Evolutionary conservation across 1,140 invertebrate genomes (phyloP).

Genomic region (Orius insidiosus): DNA sequence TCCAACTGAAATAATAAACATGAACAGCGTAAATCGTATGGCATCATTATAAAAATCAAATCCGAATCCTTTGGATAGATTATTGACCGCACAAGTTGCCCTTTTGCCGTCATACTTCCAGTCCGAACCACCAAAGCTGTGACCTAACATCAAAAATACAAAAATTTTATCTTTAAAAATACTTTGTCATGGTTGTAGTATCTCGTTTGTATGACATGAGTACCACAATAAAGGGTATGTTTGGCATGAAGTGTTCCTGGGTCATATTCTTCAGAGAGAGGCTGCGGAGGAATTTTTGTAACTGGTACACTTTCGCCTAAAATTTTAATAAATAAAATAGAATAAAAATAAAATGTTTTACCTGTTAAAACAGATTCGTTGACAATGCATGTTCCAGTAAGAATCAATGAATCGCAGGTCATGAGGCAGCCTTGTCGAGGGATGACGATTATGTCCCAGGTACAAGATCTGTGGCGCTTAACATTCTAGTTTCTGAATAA

Average conservation of each 20-base stretch:
- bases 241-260: conserved; percentile 44
- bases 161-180: neutral
- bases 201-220: conserved; percentile 82
- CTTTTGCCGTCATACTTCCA: conserved; percentile 80
- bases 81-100: conserved; percentile 73
- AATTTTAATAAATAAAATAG: conserved; percentile 8
- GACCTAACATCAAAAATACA: conserved; percentile 37
- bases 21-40: conserved; percentile 52
- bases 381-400: conserved; percentile 75
- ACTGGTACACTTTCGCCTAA: conserved; percentile 66
- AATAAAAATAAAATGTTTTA: neutral
- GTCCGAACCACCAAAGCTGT: conserved; percentile 65
- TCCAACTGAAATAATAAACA: conserved; percentile 35
- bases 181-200: conserved; percentile 56
- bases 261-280: conserved; percentile 34
- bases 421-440: conserved; percentile 66
- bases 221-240: conserved; percentile 80
- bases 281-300: conserved; percentile 54
- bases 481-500: conserved; percentile 30
- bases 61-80: conserved; percentile 78
- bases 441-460: conserved; percentile 74
- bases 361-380: conserved; percentile 83
- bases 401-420: conserved; percentile 74
- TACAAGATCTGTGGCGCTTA: conserved; percentile 34
- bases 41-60: conserved; percentile 82